A percentile compares a stretch with the other conserved stretches of the same genome.
Conservation (phyloP, 2,888 invertebrate species). For the Chalcis sispes region DNA sequence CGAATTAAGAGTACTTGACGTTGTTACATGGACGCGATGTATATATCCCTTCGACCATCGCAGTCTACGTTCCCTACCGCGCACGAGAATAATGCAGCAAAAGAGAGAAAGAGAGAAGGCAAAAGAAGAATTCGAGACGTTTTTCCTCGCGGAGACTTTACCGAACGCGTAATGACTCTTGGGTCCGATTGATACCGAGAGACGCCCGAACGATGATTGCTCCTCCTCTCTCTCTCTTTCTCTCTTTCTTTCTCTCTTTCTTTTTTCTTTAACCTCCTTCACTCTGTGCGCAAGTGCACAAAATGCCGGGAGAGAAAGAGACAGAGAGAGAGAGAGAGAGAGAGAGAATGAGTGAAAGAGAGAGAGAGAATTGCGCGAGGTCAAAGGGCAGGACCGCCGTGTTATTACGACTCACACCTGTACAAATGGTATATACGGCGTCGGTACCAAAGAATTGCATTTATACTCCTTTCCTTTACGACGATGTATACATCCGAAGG, state of each 20-base stretch:
- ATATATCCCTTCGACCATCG: too few species aligned
- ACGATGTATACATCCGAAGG: background rate
- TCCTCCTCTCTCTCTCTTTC: constrained; percentile 41
- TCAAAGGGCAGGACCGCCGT: constrained; percentile 71
- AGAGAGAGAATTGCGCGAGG: constrained; percentile 69
- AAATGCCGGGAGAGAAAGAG: background rate
- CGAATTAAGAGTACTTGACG: background rate
- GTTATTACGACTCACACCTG: constrained; percentile 75
- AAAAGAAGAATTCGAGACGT: constrained; percentile 48
- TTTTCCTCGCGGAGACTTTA: constrained; percentile 16
- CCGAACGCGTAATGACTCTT: constrained; percentile 68
- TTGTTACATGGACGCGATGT: background rate
- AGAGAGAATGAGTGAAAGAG: constrained; percentile 48
- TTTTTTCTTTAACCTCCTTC: background rate
- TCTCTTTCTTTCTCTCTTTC: background rate
- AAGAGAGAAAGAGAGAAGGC: background rate
- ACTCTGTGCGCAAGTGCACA: too few species aligned
- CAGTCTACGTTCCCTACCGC: too few species aligned
- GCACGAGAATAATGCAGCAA: background rate
- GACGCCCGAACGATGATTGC: constrained; percentile 69
- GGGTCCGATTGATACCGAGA: constrained; percentile 73
- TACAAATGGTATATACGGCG: constrained; percentile 58
- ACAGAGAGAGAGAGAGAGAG: constrained; percentile 56
- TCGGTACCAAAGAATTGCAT: constrained; percentile 17
- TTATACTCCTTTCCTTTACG: constrained; percentile 32